Evolutionary conservation across 2,113 vertebrate genomes (phyloP).

Genomic region (Campylorhamphus procurvoides): DNA sequence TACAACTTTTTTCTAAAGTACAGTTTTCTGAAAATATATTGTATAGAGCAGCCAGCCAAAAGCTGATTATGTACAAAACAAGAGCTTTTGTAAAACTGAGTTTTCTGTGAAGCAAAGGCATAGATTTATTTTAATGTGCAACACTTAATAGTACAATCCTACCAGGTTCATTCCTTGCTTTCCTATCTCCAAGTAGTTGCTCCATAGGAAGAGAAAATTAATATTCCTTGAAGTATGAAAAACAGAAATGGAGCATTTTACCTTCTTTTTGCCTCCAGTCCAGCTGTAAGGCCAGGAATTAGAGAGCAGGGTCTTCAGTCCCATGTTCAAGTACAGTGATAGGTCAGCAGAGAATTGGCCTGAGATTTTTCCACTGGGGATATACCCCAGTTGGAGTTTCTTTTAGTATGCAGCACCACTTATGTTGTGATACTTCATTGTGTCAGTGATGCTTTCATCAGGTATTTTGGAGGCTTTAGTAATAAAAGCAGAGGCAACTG

Average conservation of each 20-base stretch:
- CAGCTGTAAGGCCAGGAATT: not conserved
- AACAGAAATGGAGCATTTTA: not conserved
- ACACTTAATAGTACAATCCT: not conserved
- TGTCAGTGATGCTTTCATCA: not conserved
- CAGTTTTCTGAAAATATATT: not conserved
- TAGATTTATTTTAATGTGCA: not conserved
- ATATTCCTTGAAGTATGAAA: not conserved
- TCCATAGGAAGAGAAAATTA: not conserved
- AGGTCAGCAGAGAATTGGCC: not conserved
- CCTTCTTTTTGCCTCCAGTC: not conserved
- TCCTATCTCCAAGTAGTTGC: not conserved
- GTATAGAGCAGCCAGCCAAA: not conserved
- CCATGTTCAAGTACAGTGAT: not conserved
- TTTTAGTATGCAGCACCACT: not conserved
- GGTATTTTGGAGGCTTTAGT: not conserved
- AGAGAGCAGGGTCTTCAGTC: not conserved
- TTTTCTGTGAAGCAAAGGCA: not conserved
- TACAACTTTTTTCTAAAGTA: not conserved
- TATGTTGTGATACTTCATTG: not conserved
- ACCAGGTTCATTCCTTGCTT: not conserved
- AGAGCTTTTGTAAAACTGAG: not conserved
- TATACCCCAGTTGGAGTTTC: not conserved
- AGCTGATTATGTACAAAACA: not conserved
- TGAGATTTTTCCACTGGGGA: not conserved
- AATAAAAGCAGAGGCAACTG: constrained; percentile 15